Base-by-base conservation (phyloP, 2,888 invertebrate genomes). In the Cyaniris semiargus region DNA sequence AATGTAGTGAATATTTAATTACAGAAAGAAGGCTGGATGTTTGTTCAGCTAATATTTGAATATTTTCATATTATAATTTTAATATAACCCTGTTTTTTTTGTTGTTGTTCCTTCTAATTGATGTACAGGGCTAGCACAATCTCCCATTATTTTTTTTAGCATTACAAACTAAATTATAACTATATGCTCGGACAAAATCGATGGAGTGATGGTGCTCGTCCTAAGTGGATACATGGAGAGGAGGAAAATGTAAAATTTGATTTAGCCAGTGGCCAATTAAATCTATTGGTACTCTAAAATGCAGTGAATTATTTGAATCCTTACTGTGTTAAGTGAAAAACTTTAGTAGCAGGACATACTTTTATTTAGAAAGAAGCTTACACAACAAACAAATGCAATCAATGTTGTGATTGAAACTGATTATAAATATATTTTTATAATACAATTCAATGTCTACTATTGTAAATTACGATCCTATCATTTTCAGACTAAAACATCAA, bases 1-100 rank as follows among this genome's bases (percentile, higher is more conserved):
- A 92, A 93, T 91, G 91, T 94, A 94, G 93, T 90, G 87, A 91
- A 90, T 94, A 94, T 94, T 94, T 93, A 93, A 91, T 92, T 93
- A 93, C 90, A 92, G 91, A 93, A 92, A 91, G 87, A 92, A 88
- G 89, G 92, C 92, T 92, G 93, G 87, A 92, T 89, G 86, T 89
- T 88, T 84, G 86, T 93, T 91, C 93, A 87, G 93, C 88, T 87
- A 85, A 91, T 93, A 93, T 93, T 94, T 94, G 93, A 93, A 93
- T 93, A 94, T 93, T 94, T 94, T 93, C 93, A 93, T 94, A 93
- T 93, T 93, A 92, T 94, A 92, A 94, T 94, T 94, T 93, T 93
- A 93, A 93, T 93, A 93, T 93, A 93, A 93, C 92, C 92, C 89
- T 91, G 92, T 93, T 94, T 93, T 85, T 91, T 88, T 89, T 92